Evolutionary conservation across 2,888 invertebrate species (phyloP), one percentile per base, ranked within the genome.

Genomic region (Pandemis corylana): DNA sequence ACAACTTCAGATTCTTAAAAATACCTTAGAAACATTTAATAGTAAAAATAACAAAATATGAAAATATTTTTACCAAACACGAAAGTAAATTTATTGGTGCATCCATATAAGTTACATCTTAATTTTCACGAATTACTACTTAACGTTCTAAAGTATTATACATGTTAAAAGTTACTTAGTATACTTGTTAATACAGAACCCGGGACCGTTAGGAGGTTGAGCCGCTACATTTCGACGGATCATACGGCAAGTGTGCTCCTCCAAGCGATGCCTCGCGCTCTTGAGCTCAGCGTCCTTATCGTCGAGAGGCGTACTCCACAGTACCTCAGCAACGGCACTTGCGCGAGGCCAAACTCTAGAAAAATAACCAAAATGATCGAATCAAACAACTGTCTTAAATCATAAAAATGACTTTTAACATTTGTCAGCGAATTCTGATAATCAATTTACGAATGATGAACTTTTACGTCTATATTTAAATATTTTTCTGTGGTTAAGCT

Each of bases 301-400:
- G 56, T 59, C 56, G 5, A 70, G 51, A 7, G 69, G n/a, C 0
- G 69, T 59, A 28, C 96, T 96, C 98, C 98, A 99, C 0, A 99
- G 94, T 77, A 96, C 95, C 90, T 99, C 99, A 0, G 98, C 99
- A 0, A 97, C 96, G 0, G 98, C 98, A 74, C 97, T 96, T 0
- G 97, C 97, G 78, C 98, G 95, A 0, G 99, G 99, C 97, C 98
- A 99, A 9, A 97, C 95, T 80, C 96, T 94, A 79, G 1, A 72
- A 71, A 68, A 28, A 20, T 15, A 28, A 59, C 7, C 51, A 28
- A 10, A 28, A 56, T 36, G 28, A 36, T 36, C 28, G 3, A 36
- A 36, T 2, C 4, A 36, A 36, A 36, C 28, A 36, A 36, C 28
- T 36, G 28, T 36, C 28, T 4, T 36, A 36, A 36, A 2, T 36